Conservation (phyloP, 2,113 vertebrate species). For the Hipposideros armiger region DNA sequence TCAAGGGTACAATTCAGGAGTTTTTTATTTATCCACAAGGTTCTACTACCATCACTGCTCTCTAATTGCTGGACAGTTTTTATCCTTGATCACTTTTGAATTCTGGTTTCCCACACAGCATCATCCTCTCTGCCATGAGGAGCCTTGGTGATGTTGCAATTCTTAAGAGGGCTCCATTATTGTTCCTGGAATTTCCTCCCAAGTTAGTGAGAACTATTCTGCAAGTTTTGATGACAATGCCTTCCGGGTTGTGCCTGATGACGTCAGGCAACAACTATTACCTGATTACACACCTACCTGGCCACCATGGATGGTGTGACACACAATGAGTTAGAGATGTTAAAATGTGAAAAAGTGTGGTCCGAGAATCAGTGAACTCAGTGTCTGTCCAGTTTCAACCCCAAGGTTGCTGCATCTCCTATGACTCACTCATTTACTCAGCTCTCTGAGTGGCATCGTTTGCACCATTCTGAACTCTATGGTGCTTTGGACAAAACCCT, state of each 20-base stretch:
- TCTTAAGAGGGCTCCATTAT: not conserved
- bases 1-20: not conserved
- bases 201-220: not conserved
- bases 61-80: not conserved
- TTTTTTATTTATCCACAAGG: not conserved
- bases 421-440: slow-evolving; percentile 37
- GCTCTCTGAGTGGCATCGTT: not conserved
- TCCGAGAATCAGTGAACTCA: not conserved
- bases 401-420: not conserved
- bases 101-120: not conserved
- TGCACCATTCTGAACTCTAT: not conserved
- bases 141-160: not conserved
- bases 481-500: not conserved
- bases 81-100: not conserved
- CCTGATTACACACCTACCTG: not conserved
- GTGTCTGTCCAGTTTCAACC: not conserved
- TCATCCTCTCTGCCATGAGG: not conserved
- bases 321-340: slow-evolving; percentile 13
- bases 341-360: not conserved
- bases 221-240: not conserved
- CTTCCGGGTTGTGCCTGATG: not conserved
- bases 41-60: too few species aligned
- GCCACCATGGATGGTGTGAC: not conserved
- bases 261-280: not conserved
- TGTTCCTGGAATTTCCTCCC: not conserved